Percentiles rank a stretch among this genome's conserved stretches.
Conservation (phyloP, 2,888 invertebrate genomes). For the Frankliniella intonsa region DNA sequence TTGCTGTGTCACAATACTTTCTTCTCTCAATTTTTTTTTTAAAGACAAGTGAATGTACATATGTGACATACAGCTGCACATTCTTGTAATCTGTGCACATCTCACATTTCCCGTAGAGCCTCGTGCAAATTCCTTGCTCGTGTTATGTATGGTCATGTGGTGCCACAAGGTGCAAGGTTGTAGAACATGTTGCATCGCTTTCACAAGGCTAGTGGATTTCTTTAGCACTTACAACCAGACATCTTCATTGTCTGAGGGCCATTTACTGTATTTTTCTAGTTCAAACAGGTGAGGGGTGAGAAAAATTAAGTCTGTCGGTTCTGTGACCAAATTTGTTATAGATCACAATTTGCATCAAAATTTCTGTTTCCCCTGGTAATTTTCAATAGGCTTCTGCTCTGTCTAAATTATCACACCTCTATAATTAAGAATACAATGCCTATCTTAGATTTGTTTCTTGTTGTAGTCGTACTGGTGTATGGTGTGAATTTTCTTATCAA, state of each 20-base stretch:
- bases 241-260: conserved; percentile 40
- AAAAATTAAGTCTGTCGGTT: background rate
- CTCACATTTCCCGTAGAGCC: background rate
- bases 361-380: background rate
- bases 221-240: conserved; percentile 41
- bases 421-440: background rate
- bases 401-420: background rate
- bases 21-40: background rate
- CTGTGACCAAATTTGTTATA: background rate
- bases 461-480: conserved; percentile 1
- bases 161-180: background rate
- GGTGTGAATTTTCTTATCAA: conserved; percentile 6
- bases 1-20: background rate
- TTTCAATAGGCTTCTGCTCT: background rate
- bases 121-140: background rate
- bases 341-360: background rate
- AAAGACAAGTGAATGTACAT: background rate
- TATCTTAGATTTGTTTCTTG: background rate
- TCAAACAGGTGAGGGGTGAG: background rate
- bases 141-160: conserved; percentile 1
- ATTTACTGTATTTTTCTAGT: background rate
- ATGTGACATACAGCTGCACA: background rate
- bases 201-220: conserved; percentile 17
- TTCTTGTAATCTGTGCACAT: conserved; percentile 10
- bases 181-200: conserved; percentile 23